Base-by-base conservation (phyloP, 1,140 invertebrate species). In the Metopolophium dirhodum region DNA sequence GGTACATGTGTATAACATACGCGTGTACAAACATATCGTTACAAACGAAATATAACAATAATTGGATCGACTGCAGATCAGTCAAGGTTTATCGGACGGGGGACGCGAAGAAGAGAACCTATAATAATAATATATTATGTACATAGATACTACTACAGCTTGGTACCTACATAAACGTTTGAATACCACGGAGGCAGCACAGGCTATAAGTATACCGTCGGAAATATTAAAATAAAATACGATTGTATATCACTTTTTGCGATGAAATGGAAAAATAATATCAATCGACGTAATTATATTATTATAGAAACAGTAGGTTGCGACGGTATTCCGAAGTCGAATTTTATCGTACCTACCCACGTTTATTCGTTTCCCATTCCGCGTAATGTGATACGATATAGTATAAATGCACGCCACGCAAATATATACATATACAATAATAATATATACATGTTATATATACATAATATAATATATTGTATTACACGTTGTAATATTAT, bases 21-120 rank as follows among this genome's bases (percentile, higher is more conserved):
- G 0, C 30, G 11, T 68, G 30, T 77, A 77, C 61, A 77, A 77
- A n/a, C 30, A 14, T 61, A 30, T 54, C 11, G n/a, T 89, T 89
- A 89, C 49, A 54, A 54, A 89, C 87, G 49, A 89, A 89, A 89
- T n/a, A 37, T 37, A 20, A 88, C 23, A 54, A 30, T 57, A 54
- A 89, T 57, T 89, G 49, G 88, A 57, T 89, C 51, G 35, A 37
- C 9, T 89, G 61, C 61, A 77, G 49, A 89, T 89, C 51, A n/a
- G 51, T 89, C 88, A 41, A 89, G 35, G 35, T 89, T 89, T 89
- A 89, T 41, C 88, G 51, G 51, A 57, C 35, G 37, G 6, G 35
- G 35, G 23, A 89, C 54, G 26, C 4, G 7, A 11, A 26, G 23
- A 41, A 37, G 20, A 51, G n/a, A 88, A 88, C 45, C 83, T 41